A percentile compares a stretch with the other conserved stretches of the same genome.
Conservation (phyloP, 1,140 invertebrate genomes). For the Diorhabda sublineata region DNA sequence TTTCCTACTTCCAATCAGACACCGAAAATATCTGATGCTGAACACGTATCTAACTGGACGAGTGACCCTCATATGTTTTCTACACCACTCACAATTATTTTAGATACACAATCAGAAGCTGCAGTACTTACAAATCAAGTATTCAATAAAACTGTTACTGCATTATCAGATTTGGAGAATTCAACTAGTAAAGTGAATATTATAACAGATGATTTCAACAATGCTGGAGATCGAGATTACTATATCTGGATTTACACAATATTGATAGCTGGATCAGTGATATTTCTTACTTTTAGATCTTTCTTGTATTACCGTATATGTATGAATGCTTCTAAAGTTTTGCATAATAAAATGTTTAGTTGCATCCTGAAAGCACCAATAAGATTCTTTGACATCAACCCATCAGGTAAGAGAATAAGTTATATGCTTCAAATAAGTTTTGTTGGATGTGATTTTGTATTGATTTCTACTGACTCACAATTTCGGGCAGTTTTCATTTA, state of each 20-base stretch:
- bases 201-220: background rate
- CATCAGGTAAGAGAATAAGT: slow-evolving; percentile 53
- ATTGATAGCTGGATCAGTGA: slow-evolving; percentile 38
- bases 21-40: background rate
- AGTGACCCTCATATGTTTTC: background rate
- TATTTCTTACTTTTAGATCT: slow-evolving; percentile 57
- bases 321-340: slow-evolving; percentile 69
- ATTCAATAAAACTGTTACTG: background rate
- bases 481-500: too few relatives aligned
- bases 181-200: too few relatives aligned
- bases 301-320: slow-evolving; percentile 74
- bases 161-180: background rate
- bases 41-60: background rate
- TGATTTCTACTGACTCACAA: too few relatives aligned
- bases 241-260: slow-evolving; percentile 42
- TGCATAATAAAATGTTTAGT: slow-evolving; percentile 84
- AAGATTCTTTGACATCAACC: slow-evolving; percentile 60
- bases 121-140: background rate
- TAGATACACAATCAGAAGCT: background rate
- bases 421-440: too few relatives aligned
- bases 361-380: slow-evolving; percentile 66
- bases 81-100: background rate
- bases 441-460: too few relatives aligned
- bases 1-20: background rate
- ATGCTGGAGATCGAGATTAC: background rate